Conservation (phyloP, 64 coral and sea anemone genomes). For the Astreopora myriophthalma region DNA sequence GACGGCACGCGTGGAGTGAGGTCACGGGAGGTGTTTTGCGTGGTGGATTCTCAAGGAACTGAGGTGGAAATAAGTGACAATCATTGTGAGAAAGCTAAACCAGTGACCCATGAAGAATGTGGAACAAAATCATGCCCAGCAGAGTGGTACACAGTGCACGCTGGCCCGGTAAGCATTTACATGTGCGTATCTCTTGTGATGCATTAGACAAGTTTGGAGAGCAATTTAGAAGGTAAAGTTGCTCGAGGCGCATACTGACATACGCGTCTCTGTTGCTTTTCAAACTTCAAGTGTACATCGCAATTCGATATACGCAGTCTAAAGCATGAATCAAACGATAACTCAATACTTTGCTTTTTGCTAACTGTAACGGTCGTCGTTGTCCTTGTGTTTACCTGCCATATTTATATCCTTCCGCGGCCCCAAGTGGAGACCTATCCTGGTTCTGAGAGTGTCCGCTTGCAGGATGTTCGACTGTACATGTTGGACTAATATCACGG, state of each 20-base stretch:
- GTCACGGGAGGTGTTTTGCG: constrained; percentile 48
- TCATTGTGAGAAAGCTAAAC: constrained; percentile 22
- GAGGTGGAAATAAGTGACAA: constrained; percentile 26
- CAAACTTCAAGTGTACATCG: too few relatives aligned
- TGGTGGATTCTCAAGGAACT: constrained; percentile 16
- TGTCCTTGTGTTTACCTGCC: too few relatives aligned
- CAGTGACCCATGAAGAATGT: constrained; percentile 3
- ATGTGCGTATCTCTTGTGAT: too few relatives aligned
- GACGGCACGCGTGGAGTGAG: constrained; percentile 42
- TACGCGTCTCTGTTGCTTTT: too few relatives aligned
- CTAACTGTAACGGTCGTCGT: too few relatives aligned
- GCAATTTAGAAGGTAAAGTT: too few relatives aligned
- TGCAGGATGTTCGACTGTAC: neutral
- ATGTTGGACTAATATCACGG: neutral
- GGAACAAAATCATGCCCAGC: constrained; percentile 31
- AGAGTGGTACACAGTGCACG: constrained; percentile 51
- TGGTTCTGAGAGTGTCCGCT: neutral
- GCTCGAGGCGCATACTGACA: too few relatives aligned
- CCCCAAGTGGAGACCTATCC: neutral
- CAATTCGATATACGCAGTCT: too few relatives aligned
- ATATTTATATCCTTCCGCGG: too few relatives aligned
- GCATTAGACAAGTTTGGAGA: too few relatives aligned
- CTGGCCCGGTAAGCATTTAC: constrained; percentile 18
- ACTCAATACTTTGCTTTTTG: too few relatives aligned
- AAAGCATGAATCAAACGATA: too few relatives aligned